Base-by-base conservation (phyloP, 2,888 invertebrate genomes). In the Zaprionus obscuricornis region DNA sequence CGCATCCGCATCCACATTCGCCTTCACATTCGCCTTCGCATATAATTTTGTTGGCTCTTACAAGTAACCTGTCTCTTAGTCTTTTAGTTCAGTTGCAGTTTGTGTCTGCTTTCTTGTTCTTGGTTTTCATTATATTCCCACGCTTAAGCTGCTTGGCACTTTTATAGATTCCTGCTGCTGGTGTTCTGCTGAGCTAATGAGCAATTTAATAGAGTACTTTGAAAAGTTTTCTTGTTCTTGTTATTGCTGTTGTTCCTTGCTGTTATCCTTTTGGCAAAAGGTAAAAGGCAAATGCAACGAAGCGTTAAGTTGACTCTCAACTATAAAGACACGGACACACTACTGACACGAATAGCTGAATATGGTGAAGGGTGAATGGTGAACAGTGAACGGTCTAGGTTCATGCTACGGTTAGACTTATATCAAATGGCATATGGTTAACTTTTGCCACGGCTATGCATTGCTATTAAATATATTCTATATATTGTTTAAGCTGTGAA, bases 231-330 rank as follows among this genome's bases (percentile, higher is more conserved):
- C n/a, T n/a, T n/a, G n/a, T n/a, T n/a, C n/a, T n/a, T n/a, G n/a
- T n/a, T n/a, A n/a, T n/a, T n/a, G n/a, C n/a, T n/a, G n/a, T n/a
- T n/a, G n/a, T n/a, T n/a, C n/a, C n/a, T n/a, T n/a, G n/a, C n/a
- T n/a, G 26, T 40, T 54, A 42, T 63, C 46, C 64, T 42, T 47
- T 31, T 37, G 2, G n/a, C 24, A 27, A 17, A n/a, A 20, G 22
- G 17, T 18, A 29, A 33, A n/a, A n/a, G 10, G 10, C 6, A 17
- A 63, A 39, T 20, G 40, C 66, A 75, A 26, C 52, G 52, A 72
- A 49, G 73, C 73, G 72, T 79, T 37, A 66, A 75, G 75, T 57
- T 50, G 65, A 55, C 71, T 40, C 27, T 24, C 51, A 39, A 26
- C 46, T 57, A 49, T 62, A 22, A 50, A 56, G 57, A 50, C 50